Base-by-base conservation (phyloP, 2,113 vertebrate species). In the Pachycephala philippinensis region DNA sequence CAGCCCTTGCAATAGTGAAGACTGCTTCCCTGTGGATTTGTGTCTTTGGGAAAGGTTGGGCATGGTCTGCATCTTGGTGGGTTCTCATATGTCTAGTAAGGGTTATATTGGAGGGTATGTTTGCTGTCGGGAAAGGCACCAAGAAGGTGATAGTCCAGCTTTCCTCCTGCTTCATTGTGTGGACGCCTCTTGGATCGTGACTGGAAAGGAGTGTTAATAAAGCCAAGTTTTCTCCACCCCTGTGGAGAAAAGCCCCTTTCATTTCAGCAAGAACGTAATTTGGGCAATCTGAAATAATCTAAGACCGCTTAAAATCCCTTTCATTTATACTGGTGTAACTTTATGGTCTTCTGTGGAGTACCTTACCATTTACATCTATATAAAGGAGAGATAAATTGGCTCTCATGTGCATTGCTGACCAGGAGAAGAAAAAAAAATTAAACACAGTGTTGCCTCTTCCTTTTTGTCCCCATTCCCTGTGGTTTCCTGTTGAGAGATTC, bases 401-500 rank as follows among this genome's bases (percentile, higher is more conserved):
- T 59, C 9, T 35, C 83, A 4, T 13, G 23, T 72, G 37, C 26
- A 60, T 60, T 90, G 50, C 75, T 86, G 76, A 37, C 71, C 2
- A 2, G 52, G 49, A 88, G 59, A 84, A 96, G 64, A 84, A 59
- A 90, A 84, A 59, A 90, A 93, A 94, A 75, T 88, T 49, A 90
- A 92, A 56, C 30, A 69, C 54, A 83, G 33, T 49, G 28, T 84
- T 96, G 18, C 52, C 68, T 66, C 71, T 94, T 93, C 75, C 44
- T 90, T 95, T 87, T 78, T 90, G 45, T 81, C 68, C 68, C 53
- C 52, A 39, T 93, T 92, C 52, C 50, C 79, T 60, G 39, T 86
- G 52, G 52, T 77, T 92, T 93, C 71, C 71, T 95, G n/a, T 84
- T 74, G 94, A 86, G 88, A 21, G 5, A 40, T 81, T 92, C 88